Evolutionary conservation across 2,113 vertebrate species (phyloP).

Genomic region (Regulus satrapa): DNA sequence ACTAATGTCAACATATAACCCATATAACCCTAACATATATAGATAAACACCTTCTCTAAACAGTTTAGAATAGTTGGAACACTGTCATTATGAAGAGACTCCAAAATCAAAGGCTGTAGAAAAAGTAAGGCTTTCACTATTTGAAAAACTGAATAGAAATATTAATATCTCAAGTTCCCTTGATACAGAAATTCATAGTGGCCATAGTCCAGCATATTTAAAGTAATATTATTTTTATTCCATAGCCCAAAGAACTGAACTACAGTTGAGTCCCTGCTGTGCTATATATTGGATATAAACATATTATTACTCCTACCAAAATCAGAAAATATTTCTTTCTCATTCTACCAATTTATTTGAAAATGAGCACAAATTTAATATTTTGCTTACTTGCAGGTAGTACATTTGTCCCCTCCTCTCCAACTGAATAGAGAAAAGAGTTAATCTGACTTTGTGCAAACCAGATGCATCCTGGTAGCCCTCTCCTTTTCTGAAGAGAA

Average conservation of each 20-base stretch:
- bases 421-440: neutral
- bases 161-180: neutral
- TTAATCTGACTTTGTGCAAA: neutral
- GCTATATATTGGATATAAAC: neutral
- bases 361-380: neutral
- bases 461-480: neutral
- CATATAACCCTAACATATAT: too few relatives aligned
- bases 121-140: neutral
- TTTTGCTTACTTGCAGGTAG: neutral
- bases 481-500: neutral
- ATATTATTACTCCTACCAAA: neutral
- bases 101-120: neutral
- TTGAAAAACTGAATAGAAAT: neutral
- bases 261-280: neutral
- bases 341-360: neutral
- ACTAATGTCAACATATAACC: neutral
- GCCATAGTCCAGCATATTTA: neutral
- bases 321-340: neutral
- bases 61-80: neutral
- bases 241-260: neutral
- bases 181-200: neutral
- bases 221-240: neutral
- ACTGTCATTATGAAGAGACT: neutral
- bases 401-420: neutral
- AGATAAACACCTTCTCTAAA: neutral